These are phyloP conservation scores for Champsocephalus gunnari DNA, from an alignment of 2,797 vertebrate species.

Conservation along the genomic window DNA sequence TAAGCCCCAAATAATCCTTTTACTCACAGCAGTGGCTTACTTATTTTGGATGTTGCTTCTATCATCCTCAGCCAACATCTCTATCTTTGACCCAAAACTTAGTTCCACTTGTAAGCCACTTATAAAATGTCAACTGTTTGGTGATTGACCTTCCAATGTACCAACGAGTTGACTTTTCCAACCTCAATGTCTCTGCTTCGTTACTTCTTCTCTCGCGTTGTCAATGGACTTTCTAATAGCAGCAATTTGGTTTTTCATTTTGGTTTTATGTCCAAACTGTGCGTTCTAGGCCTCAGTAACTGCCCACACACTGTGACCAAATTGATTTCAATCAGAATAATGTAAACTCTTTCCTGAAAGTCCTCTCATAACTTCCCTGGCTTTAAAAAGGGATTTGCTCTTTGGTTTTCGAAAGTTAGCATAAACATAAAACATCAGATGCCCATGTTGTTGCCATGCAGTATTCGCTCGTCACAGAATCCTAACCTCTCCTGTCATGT, in stretches of 20 bases:
- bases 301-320: slow-evolving; percentile 26
- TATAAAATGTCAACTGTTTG: slow-evolving; percentile 59
- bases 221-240: slow-evolving; percentile 13
- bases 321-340: slow-evolving; percentile 38
- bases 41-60: slow-evolving; percentile 44
- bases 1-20: slow-evolving; percentile 51
- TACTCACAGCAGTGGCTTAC: slow-evolving; percentile 29
- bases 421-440: not conserved
- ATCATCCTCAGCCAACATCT: slow-evolving; percentile 26
- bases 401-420: slow-evolving; percentile 6
- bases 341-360: slow-evolving; percentile 10
- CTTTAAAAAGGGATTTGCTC: not conserved
- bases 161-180: slow-evolving; percentile 16
- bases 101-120: slow-evolving; percentile 45
- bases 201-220: not conserved
- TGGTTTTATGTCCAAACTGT: slow-evolving; percentile 10
- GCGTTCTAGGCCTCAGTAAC: slow-evolving; percentile 26
- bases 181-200: slow-evolving; percentile 5
- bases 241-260: slow-evolving; percentile 10
- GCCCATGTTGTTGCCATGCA: not conserved
- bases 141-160: slow-evolving; percentile 39
- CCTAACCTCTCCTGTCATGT: slow-evolving; percentile 5
- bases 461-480: not conserved
- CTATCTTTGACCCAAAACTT: slow-evolving; percentile 39
- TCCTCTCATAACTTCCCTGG: not conserved